phyloP scores from a whole-genome alignment of 1,140 invertebrate species.

The Parapsyche elsis region DNA sequence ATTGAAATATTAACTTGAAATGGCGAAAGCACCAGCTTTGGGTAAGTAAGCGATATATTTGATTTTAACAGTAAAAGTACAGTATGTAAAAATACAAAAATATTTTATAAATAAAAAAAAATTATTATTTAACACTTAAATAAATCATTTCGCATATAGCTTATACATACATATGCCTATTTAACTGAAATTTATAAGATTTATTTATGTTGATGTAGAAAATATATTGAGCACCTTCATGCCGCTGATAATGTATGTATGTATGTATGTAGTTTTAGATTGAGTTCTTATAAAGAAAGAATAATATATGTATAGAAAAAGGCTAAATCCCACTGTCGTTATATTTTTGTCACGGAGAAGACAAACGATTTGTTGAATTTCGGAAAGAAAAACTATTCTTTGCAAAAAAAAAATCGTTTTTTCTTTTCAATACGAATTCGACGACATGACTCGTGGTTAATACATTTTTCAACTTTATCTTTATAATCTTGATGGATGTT shows the following conservation, averaged over 20 bases:
- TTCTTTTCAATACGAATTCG: neutral
- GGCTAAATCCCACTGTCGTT: conserved; percentile 3
- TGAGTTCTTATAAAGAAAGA: neutral
- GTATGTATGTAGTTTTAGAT: neutral
- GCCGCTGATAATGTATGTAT: neutral
- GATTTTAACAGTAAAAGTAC: too few relatives aligned
- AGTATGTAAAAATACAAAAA: too few relatives aligned
- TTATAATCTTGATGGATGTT: neutral
- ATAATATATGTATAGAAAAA: neutral
- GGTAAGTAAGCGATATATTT: too few relatives aligned
- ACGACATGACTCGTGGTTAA: neutral
- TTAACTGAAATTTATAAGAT: too few relatives aligned
- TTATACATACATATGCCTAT: too few relatives aligned
- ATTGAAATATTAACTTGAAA: too few relatives aligned
- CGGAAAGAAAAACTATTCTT: conserved; percentile 17
- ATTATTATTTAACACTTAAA: too few relatives aligned
- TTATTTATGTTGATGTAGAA: too few relatives aligned
- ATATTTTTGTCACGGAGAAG: conserved; percentile 18
- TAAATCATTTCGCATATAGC: too few relatives aligned
- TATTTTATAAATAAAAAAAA: too few relatives aligned
- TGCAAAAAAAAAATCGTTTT: conserved; percentile 7
- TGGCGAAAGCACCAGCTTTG: too few relatives aligned
- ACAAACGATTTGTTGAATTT: conserved; percentile 29
- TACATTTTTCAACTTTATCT: neutral
- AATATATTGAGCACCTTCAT: neutral